Conservation (phyloP, 1,140 invertebrate species). For the Copidosoma floridanum region DNA sequence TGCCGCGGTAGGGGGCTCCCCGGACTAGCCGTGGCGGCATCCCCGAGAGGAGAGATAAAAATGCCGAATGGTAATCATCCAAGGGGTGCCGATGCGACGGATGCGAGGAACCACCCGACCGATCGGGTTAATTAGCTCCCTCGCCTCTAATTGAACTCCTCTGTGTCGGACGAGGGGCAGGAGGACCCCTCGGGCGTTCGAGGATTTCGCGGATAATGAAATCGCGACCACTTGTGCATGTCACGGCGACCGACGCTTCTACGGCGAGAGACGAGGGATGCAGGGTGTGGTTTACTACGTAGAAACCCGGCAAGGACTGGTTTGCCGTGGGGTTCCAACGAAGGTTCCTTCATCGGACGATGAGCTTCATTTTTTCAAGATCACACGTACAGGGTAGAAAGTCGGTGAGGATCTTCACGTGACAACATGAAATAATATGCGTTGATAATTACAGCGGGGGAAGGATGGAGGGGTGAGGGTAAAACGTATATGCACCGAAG, state of each 20-base stretch:
- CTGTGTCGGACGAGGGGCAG: constrained; percentile 31
- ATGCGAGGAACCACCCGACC: constrained; percentile 31
- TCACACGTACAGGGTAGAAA: too few relatives aligned
- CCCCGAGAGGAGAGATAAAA: not conserved
- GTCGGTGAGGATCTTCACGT: too few relatives aligned
- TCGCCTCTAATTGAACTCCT: constrained; percentile 52
- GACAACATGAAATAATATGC: too few relatives aligned
- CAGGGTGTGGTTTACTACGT: not conserved
- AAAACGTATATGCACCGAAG: not conserved
- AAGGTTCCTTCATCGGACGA: too few relatives aligned
- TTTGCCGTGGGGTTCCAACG: too few relatives aligned
- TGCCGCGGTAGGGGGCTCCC: too few relatives aligned
- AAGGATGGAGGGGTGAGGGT: constrained; percentile 29
- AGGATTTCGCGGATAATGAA: not conserved
- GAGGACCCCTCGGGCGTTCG: constrained; percentile 12
- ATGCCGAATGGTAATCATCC: constrained; percentile 5
- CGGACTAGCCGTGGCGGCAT: too few relatives aligned
- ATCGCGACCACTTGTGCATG: too few relatives aligned
- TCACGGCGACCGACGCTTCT: too few relatives aligned
- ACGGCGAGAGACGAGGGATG: too few relatives aligned
- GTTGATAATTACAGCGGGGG: too few relatives aligned
- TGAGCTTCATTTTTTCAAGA: too few relatives aligned
- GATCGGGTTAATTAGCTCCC: constrained; percentile 43
- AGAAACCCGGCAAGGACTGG: not conserved
- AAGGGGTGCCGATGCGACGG: constrained; percentile 18